Evolutionary conservation across 92 coral and sea anemone species (phyloP), one percentile per base, ranked within the genome.

Genomic region (Heliopora coerulea): DNA sequence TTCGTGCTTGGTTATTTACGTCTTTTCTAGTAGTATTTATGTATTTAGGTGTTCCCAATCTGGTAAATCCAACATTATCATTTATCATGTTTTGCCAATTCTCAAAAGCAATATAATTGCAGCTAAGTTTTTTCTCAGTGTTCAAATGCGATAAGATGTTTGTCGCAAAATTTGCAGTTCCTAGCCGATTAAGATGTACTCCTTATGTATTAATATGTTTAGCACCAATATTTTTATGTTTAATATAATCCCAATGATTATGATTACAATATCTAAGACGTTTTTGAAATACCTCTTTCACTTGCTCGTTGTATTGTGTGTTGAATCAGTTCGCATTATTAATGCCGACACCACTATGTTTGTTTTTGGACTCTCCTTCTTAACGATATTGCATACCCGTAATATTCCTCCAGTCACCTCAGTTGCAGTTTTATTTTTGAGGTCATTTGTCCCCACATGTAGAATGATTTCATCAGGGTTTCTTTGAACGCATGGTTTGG

Each of bases 391-490:
- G 17, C 59, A 52, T 52, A 52, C 59, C 20, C 17, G 4, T 18
- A 18, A 18, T 3, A 52, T 52, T 5, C 59, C 59, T 17, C 17
- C 17, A 4, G 27, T n/a, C 27, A 52, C 20, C 3, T 52, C 59
- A 6, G 5, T 52, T 23, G 28, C n/a, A 19, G 11, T 27, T 54
- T 54, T 54, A 9, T 54, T 19, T 12, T 27, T 27, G 28, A 54
- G 24, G 18, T 58, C 64, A 27, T 58, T 58, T 13, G 64, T 58
- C 33, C 7, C 21, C 64, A 17, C 26, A n/a, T n/a, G 64, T 27
- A 58, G 26, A 21, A 58, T 58, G 29, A 58, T 58, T 21, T 58
- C 33, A 21, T 58, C 64, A 23, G 64, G 64, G 9, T 58, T 58
- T 58, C 33, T 58, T 58, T 58, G 31, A 12, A 58, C 31, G 18